A percentile compares a stretch with the other conserved stretches of the same genome.
Conservation (phyloP, 2,797 vertebrate species). For the Cephalopachus bancanus region DNA sequence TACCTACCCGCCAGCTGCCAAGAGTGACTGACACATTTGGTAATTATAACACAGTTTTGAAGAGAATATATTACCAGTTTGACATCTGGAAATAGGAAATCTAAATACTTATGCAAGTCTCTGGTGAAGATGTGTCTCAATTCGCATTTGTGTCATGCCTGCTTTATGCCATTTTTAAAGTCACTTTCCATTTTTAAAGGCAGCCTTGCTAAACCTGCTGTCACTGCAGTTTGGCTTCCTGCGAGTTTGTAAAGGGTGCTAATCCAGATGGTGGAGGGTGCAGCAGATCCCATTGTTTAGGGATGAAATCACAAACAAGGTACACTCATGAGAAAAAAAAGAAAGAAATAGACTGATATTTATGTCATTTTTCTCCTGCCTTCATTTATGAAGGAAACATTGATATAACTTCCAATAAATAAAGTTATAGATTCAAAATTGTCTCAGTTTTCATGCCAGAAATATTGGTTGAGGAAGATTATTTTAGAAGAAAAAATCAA, state of each 20-base stretch:
- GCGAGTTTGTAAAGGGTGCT: slow-evolving; percentile 60
- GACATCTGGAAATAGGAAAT: slow-evolving; percentile 85
- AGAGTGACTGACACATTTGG: slow-evolving; percentile 77
- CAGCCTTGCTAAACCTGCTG: slow-evolving; percentile 75
- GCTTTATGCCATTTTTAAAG: slow-evolving; percentile 76
- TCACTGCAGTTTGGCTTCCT: slow-evolving; percentile 80
- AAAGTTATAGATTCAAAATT: neutral
- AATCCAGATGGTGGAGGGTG: slow-evolving; percentile 68
- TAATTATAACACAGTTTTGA: slow-evolving; percentile 83
- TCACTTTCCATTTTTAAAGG: slow-evolving; percentile 78
- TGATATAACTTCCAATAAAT: slow-evolving; percentile 75
- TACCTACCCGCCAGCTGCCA: slow-evolving; percentile 73
- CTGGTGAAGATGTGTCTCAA: slow-evolving; percentile 62
- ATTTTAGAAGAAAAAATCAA: neutral
- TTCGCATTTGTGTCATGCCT: slow-evolving; percentile 79
- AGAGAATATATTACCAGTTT: slow-evolving; percentile 79
- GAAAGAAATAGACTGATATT: slow-evolving; percentile 11
- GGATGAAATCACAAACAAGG: slow-evolving; percentile 81
- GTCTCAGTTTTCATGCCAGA: neutral
- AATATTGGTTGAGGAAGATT: neutral
- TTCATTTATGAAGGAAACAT: slow-evolving; percentile 82
- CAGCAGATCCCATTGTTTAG: slow-evolving; percentile 63
- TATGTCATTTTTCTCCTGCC: slow-evolving; percentile 78
- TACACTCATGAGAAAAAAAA: slow-evolving; percentile 70
- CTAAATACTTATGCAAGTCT: slow-evolving; percentile 68